These are phyloP conservation scores for Lathronympha strigana DNA, from an alignment of 2,888 invertebrate species.

Conservation along the genomic window DNA sequence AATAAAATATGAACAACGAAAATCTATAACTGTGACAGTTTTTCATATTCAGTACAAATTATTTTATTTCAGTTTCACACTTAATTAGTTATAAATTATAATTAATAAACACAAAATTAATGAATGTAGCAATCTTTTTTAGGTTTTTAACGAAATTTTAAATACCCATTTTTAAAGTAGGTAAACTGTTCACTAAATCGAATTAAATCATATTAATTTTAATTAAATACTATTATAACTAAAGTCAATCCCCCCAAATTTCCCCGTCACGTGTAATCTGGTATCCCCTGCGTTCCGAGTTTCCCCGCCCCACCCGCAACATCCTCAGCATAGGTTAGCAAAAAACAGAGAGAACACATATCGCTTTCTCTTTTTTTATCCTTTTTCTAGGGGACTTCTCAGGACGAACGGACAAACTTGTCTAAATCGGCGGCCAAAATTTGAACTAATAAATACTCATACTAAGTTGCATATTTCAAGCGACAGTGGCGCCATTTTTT, in stretches of 20 bases:
- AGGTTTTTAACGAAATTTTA: no score
- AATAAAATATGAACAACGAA: no score
- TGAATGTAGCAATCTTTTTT: no score
- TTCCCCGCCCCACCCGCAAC: conserved; percentile 50
- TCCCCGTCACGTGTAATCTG: neutral
- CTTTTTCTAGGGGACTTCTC: conserved; percentile 54
- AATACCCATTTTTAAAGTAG: no score
- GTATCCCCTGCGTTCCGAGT: conserved; percentile 34
- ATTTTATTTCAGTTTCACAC: no score
- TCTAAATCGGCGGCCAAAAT: conserved; percentile 31
- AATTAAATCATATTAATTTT: no score
- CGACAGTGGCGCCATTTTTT: neutral
- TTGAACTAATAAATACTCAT: conserved; percentile 15
- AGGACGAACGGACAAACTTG: conserved; percentile 48
- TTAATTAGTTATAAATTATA: no score
- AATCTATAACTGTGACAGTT: no score
- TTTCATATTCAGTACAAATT: no score
- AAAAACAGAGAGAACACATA: conserved; percentile 64
- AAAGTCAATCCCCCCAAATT: conserved; percentile 8
- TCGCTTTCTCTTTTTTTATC: conserved; percentile 64
- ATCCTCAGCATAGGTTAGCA: conserved; percentile 59
- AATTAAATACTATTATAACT: no score
- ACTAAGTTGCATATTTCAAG: neutral
- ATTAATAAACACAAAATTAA: no score
- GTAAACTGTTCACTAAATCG: no score